phyloP scores from a whole-genome alignment of 2,888 invertebrate genomes.

The Cantharis rustica region DNA sequence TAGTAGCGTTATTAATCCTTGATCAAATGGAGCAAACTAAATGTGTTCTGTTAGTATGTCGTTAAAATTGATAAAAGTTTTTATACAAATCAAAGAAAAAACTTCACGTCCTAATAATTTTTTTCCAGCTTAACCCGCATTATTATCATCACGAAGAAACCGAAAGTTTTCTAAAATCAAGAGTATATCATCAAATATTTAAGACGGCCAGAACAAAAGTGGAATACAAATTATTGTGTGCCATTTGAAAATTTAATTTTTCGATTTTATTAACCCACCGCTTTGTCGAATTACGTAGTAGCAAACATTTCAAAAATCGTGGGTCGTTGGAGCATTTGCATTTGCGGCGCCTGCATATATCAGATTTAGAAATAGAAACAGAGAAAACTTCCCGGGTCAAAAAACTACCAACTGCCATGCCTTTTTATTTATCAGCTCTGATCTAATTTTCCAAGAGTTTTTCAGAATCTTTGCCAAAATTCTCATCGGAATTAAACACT shows the following conservation, averaged over 20 bases:
- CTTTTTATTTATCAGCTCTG: conserved; percentile 21
- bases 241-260: neutral
- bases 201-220: neutral
- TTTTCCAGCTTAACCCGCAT: neutral
- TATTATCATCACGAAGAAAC: neutral
- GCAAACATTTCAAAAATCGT: conserved; percentile 6
- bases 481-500: conserved; percentile 28
- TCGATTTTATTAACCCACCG: neutral
- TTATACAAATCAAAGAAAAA: neutral
- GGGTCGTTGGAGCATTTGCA: conserved; percentile 31
- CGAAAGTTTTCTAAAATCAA: neutral
- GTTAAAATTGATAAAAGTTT: neutral
- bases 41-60: neutral
- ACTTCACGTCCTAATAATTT: neutral
- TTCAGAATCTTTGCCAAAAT: conserved; percentile 26
- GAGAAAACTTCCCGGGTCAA: conserved; percentile 34
- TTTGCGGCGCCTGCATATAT: conserved; percentile 32
- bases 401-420: conserved; percentile 26
- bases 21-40: neutral
- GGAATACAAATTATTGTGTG: neutral
- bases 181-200: neutral
- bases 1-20: neutral
- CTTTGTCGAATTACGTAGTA: neutral
- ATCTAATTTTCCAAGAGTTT: conserved; percentile 26
- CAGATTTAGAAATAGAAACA: conserved; percentile 30